Conservation (phyloP, 2,113 vertebrate species). For the Gasterosteus aculeatus region DNA sequence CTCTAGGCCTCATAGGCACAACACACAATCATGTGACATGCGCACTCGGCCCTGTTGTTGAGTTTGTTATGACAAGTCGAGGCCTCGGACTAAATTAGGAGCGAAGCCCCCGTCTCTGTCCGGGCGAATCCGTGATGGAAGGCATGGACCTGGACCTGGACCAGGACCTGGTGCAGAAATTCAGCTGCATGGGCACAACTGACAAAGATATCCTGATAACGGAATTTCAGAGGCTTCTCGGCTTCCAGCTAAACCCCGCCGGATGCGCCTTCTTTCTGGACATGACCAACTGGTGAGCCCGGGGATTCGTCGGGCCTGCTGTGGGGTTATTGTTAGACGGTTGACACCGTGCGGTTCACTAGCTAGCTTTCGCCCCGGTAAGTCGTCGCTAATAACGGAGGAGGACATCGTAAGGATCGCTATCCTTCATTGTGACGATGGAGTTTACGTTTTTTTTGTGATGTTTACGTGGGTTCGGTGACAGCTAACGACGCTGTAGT, state of each 20-base stretch:
- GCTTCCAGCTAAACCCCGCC: conserved; percentile 94
- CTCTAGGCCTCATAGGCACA: background rate
- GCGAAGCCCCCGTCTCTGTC: conserved; percentile 69
- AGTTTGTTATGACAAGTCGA: conserved; percentile 83
- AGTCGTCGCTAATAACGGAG: background rate
- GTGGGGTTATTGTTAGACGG: background rate
- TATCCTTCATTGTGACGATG: background rate
- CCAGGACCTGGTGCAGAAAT: conserved; percentile 96
- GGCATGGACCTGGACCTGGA: conserved; percentile 94
- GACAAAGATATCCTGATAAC: conserved; percentile 96
- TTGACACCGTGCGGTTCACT: background rate
- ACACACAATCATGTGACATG: conserved; percentile 71
- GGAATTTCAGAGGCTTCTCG: conserved; percentile 93
- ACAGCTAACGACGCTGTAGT: conserved; percentile 57
- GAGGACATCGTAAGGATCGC: background rate
- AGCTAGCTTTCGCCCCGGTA: background rate
- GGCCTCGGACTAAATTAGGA: conserved; percentile 85
- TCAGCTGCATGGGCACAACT: conserved; percentile 94
- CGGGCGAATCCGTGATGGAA: conserved; percentile 85
- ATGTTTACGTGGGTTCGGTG: conserved; percentile 22
- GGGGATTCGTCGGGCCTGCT: conserved; percentile 76
- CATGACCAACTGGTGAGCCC: conserved; percentile 96
- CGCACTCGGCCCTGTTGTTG: conserved; percentile 79
- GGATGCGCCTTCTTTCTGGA: conserved; percentile 98
- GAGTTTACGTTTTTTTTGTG: conserved; percentile 17